phyloP scores from a whole-genome alignment of 2,113 vertebrate genomes.

The Hippocampus zosterae region DNA sequence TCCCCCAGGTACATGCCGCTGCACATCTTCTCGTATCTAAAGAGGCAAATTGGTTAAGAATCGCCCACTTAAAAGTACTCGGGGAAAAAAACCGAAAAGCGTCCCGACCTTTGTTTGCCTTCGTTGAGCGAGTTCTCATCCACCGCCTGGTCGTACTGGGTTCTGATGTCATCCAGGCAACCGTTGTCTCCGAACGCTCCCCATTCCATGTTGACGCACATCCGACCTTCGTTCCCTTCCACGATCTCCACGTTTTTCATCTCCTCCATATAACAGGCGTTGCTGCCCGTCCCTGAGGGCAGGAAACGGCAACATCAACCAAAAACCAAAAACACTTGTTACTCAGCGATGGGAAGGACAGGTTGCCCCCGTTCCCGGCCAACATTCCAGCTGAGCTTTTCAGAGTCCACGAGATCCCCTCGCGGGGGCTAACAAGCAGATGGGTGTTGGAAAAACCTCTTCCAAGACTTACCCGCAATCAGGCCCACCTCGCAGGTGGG shows the following conservation, averaged over 20 bases:
- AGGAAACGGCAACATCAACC: too few species aligned
- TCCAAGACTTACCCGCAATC: slow-evolving; percentile 79
- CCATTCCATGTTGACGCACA: slow-evolving; percentile 92
- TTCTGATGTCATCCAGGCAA: slow-evolving; percentile 94
- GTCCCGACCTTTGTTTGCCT: slow-evolving; percentile 87
- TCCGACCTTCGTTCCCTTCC: slow-evolving; percentile 82
- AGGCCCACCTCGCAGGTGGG: slow-evolving; percentile 94
- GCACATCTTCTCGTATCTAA: slow-evolving; percentile 98
- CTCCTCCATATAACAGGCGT: slow-evolving; percentile 94
- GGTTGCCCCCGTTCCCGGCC: too few species aligned
- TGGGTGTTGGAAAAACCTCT: background rate
- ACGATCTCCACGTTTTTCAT: slow-evolving; percentile 83
- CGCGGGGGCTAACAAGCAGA: background rate
- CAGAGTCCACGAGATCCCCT: too few species aligned
- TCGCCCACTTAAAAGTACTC: background rate
- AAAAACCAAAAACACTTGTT: background rate
- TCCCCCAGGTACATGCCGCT: slow-evolving; percentile 99
- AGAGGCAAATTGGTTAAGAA: background rate
- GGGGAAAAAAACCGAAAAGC: background rate
- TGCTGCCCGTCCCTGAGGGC: slow-evolving; percentile 84
- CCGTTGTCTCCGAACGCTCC: slow-evolving; percentile 88
- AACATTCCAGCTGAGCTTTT: too few species aligned
- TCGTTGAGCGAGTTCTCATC: slow-evolving; percentile 92
- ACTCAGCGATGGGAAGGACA: too few species aligned
- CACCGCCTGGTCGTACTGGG: slow-evolving; percentile 84